Evolutionary conservation across 2,113 vertebrate genomes (phyloP), one percentile per base, ranked within the genome.

Genomic region (Equus quagga): DNA sequence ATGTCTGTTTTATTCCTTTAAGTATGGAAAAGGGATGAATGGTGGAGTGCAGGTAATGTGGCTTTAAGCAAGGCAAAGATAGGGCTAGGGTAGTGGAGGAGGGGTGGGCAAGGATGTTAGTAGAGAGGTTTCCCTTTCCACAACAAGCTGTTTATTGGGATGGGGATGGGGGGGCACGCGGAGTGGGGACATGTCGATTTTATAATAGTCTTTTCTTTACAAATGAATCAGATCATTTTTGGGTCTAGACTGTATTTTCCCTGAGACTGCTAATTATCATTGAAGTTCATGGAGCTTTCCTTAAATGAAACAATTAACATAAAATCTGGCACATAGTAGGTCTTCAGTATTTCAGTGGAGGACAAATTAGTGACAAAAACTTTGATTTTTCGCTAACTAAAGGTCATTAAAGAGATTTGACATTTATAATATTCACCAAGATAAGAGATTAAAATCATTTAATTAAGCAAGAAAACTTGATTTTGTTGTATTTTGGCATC

Each of bases 281-380:
- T 84, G 56, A 96, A 79, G 33, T 76, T 91, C 33, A 78, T 81
- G 78, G 36, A 84, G 31, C 24, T 93, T 96, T 89, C 36, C 12
- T 89, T 92, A 88, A 80, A 44, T 81, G 72, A 80, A 96, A 64
- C 41, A 86, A 6, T 92, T 90, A 96, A 36, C 41, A 82, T 17
- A 97, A n/a, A 83, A 69, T 92, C 21, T 94, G 62, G 67, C 49
- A 88, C 23, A 76, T 33, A 54, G 46, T 44, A 56, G 19, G 6
- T 91, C 96, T 65, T 94, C 17, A 94, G 9, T 92, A 67, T 94
- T 87, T 94, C 62, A 93, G 41, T 70, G 58, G 58, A 56, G 41
- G 73, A 62, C 36, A 95, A 78, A 84, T 85, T 92, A 93, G 21
- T 92, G 62, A 80, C 80, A 92, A 75, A 86, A 97, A 81, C 62